These are phyloP conservation scores for Austrolebias charrua DNA, from an alignment of 2,797 vertebrate genomes.

Conservation along the genomic window DNA sequence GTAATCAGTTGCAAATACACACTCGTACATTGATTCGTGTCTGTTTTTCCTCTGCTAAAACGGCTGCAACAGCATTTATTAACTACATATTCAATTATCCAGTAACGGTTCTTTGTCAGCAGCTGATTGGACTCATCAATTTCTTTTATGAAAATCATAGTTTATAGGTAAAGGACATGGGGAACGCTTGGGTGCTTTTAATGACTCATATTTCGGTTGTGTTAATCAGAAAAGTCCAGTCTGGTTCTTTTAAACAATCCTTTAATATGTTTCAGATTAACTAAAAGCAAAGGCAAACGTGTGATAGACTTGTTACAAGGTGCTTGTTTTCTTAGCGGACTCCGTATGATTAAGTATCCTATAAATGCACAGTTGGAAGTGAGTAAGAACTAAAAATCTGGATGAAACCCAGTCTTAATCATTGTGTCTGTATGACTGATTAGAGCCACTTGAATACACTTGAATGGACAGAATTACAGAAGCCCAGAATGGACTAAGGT, in stretches of 20 bases:
- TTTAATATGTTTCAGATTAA: slow-evolving; percentile 5
- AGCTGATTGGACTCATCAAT: slow-evolving; percentile 74
- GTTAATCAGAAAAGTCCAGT: not conserved
- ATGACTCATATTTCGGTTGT: slow-evolving; percentile 44
- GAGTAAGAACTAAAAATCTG: slow-evolving; percentile 34
- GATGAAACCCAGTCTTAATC: slow-evolving; percentile 48
- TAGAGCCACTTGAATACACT: slow-evolving; percentile 46
- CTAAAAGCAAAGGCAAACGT: slow-evolving; percentile 13
- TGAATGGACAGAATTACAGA: slow-evolving; percentile 47
- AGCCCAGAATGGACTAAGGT: slow-evolving; percentile 57
- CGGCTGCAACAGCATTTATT: slow-evolving; percentile 68
- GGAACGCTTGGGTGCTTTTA: slow-evolving; percentile 44
- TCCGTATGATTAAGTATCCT: slow-evolving; percentile 27
- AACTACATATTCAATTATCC: slow-evolving; percentile 74
- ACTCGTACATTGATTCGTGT: slow-evolving; percentile 40
- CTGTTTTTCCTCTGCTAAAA: slow-evolving; percentile 49
- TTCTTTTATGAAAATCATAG: slow-evolving; percentile 62
- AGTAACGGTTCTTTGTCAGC: slow-evolving; percentile 61
- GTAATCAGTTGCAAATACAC: slow-evolving; percentile 1
- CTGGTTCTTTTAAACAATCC: slow-evolving; percentile 3
- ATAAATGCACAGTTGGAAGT: slow-evolving; percentile 26
- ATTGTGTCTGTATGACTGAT: slow-evolving; percentile 68
- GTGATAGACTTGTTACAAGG: slow-evolving; percentile 8
- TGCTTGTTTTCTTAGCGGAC: slow-evolving; percentile 3
- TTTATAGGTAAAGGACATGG: slow-evolving; percentile 42